Conservation (phyloP, 2,797 vertebrate species). For the Halcyon badia region DNA sequence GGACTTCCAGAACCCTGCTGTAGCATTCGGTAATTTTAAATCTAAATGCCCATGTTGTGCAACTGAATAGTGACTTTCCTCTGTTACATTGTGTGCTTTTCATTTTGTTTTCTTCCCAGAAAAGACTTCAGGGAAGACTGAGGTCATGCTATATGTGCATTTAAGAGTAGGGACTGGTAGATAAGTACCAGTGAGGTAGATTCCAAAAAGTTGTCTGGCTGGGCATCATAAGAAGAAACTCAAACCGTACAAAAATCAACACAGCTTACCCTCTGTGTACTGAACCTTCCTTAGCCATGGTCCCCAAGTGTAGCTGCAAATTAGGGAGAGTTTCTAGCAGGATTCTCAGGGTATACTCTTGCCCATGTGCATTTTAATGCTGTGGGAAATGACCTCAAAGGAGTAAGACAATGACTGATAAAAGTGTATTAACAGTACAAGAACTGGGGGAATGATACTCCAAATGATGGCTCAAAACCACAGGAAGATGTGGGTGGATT, state of each 20-base stretch:
- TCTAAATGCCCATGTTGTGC: not conserved
- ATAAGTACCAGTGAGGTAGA: not conserved
- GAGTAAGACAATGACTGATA: not conserved
- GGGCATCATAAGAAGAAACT: not conserved
- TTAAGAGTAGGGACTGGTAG: not conserved
- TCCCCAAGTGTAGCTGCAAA: not conserved
- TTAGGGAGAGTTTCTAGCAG: not conserved
- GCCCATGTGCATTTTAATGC: fast-evolving
- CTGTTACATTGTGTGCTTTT: fast-evolving
- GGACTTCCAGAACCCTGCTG: not conserved
- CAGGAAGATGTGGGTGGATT: not conserved
- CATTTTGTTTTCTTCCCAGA: not conserved
- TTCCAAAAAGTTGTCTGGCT: not conserved
- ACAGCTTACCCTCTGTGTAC: not conserved
- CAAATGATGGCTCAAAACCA: not conserved
- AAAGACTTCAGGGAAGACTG: not conserved
- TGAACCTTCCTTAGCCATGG: not conserved
- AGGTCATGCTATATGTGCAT: not conserved
- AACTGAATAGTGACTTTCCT: not conserved
- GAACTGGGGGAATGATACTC: not conserved
- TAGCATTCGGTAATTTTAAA: not conserved
- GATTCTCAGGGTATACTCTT: not conserved
- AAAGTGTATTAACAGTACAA: not conserved
- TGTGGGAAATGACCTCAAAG: not conserved
- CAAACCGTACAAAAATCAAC: not conserved